Evolutionary conservation across 2,888 invertebrate genomes (phyloP).

Genomic region (Pyralis farinalis): DNA sequence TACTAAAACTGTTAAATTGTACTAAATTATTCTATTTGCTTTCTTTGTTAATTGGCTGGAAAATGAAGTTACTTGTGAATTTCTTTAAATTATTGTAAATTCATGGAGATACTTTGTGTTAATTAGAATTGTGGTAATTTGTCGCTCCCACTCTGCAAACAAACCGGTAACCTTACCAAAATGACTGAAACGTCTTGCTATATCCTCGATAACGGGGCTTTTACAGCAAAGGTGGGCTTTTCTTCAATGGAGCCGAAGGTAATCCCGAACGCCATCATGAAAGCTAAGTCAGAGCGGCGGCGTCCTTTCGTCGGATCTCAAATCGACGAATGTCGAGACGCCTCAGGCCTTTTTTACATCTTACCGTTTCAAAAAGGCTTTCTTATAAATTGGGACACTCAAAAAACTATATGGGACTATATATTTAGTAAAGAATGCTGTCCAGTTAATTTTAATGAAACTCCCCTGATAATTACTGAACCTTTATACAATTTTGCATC

Average conservation of each 20-base stretch:
- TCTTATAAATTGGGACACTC: slow-evolving; percentile 96
- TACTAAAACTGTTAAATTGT: no score
- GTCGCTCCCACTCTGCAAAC: not conserved
- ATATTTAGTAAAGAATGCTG: slow-evolving; percentile 93
- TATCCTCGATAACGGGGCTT: slow-evolving; percentile 94
- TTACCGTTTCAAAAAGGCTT: slow-evolving; percentile 97
- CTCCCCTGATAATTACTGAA: slow-evolving; percentile 93
- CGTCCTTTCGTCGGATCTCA: slow-evolving; percentile 95
- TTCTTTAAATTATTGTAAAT: no score
- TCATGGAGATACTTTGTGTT: no score
- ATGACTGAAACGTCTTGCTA: slow-evolving; percentile 77
- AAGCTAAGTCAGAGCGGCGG: slow-evolving; percentile 97
- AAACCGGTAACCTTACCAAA: slow-evolving; percentile 33
- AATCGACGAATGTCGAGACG: slow-evolving; percentile 97
- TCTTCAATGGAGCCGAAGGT: slow-evolving; percentile 86
- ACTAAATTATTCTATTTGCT: no score
- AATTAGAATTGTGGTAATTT: no score
- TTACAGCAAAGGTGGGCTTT: slow-evolving; percentile 92
- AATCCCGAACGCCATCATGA: slow-evolving; percentile 97
- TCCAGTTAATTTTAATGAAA: slow-evolving; percentile 88
- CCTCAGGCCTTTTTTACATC: slow-evolving; percentile 96
- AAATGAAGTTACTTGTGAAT: no score
- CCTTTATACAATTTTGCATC: slow-evolving; percentile 96
- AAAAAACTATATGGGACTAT: slow-evolving; percentile 98
- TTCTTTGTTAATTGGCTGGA: no score